Conservation (phyloP, 2,888 invertebrate genomes). For the Drosophila nigricruria region DNA sequence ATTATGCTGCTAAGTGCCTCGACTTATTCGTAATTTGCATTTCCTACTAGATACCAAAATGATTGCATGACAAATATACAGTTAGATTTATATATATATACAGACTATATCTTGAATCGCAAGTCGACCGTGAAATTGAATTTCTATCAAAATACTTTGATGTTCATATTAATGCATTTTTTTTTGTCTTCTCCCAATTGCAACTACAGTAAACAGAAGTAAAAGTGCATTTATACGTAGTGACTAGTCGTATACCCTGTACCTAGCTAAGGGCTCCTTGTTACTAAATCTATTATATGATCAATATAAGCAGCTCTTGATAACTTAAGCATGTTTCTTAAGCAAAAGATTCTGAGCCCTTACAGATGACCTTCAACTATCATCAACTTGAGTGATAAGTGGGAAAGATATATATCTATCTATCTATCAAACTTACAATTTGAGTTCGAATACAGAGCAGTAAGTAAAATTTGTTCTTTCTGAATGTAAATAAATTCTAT, state of each 20-base stretch:
- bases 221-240: background rate
- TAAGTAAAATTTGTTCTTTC: background rate
- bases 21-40: constrained; percentile 69
- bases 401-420: background rate
- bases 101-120: constrained; percentile 51
- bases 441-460: background rate
- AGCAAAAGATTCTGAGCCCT: no score
- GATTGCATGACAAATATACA: constrained; percentile 59
- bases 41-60: constrained; percentile 63
- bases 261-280: background rate
- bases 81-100: constrained; percentile 20
- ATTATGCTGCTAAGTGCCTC: constrained; percentile 69
- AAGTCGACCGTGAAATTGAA: constrained; percentile 84
- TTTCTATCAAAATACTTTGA: constrained; percentile 58
- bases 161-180: constrained; percentile 24
- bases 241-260: constrained; percentile 18
- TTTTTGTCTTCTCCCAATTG: constrained; percentile 37
- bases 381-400: background rate
- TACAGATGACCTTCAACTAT: background rate
- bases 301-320: no score
- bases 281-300: background rate
- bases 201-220: constrained; percentile 12
- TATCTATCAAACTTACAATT: background rate
- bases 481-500: background rate
- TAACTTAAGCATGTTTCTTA: no score